A percentile compares a stretch with the other conserved stretches of the same genome.
Evolutionary conservation across 2,888 invertebrate genomes (phyloP).

Genomic region (Athetis lepigone): DNA sequence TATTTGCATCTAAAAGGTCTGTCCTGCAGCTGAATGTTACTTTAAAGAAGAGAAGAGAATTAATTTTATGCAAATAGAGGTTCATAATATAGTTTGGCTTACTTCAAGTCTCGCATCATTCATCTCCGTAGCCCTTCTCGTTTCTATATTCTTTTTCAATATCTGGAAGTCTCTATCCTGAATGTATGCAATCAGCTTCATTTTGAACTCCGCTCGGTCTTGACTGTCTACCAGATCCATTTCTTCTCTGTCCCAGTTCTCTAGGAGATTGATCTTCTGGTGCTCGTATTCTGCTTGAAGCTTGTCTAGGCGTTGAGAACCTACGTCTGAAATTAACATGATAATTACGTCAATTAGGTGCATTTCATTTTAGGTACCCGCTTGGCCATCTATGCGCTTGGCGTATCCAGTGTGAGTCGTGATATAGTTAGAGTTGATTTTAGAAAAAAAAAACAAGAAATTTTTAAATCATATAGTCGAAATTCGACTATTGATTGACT

Average conservation of each 20-base stretch:
- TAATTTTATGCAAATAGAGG: no score
- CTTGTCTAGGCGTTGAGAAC: conserved; percentile 89
- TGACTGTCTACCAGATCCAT: conserved; percentile 86
- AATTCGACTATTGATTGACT: no score
- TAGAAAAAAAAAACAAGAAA: no score
- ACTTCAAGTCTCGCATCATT: conserved; percentile 87
- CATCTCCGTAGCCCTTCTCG: conserved; percentile 78
- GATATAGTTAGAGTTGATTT: no score
- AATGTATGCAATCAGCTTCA: conserved; percentile 91
- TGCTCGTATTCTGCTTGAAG: conserved; percentile 89
- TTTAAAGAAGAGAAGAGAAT: no score
- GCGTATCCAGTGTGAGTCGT: no score
- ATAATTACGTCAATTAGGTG: not conserved
- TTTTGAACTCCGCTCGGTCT: conserved; percentile 89
- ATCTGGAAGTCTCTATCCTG: conserved; percentile 84
- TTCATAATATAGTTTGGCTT: conserved; percentile 37
- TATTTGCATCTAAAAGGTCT: no score
- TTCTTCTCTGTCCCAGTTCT: conserved; percentile 90
- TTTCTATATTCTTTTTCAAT: conserved; percentile 74
- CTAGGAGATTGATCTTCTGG: conserved; percentile 89
- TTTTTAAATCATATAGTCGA: no score
- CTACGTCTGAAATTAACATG: conserved; percentile 83
- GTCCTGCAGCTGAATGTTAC: no score
- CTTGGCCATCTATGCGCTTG: no score
- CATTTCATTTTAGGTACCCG: no score